A percentile compares a stretch with the other conserved stretches of the same genome.
phyloP scores from a whole-genome alignment of 2,888 invertebrate species.

The Platycheirus albimanus region DNA sequence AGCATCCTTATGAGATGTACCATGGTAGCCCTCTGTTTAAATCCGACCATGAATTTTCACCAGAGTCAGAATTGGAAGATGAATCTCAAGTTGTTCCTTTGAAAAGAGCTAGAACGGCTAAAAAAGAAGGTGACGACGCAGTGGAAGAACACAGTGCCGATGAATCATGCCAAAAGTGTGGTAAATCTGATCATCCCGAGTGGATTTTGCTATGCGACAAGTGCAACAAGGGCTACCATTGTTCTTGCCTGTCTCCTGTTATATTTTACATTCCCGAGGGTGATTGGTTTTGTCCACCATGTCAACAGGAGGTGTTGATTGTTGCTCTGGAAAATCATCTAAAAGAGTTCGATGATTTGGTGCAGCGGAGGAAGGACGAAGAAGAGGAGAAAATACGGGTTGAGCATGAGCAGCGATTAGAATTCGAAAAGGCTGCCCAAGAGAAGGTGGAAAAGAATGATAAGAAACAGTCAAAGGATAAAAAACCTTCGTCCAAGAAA shows the following conservation, averaged over 20 bases:
- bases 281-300: constrained; percentile 99
- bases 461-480: constrained; percentile 61
- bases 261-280: constrained; percentile 97
- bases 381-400: constrained; percentile 77
- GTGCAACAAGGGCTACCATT: constrained; percentile 99
- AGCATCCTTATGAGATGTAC: constrained; percentile 83
- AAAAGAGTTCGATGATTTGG: constrained; percentile 89
- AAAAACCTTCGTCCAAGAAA: constrained; percentile 37
- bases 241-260: constrained; percentile 95
- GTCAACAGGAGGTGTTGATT: constrained; percentile 93
- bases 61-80: constrained; percentile 92
- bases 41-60: constrained; percentile 96
- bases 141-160: constrained; percentile 78
- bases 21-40: constrained; percentile 85
- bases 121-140: constrained; percentile 87
- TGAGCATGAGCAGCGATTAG: constrained; percentile 76
- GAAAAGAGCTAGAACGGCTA: constrained; percentile 91
- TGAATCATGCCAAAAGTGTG: constrained; percentile 94
- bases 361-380: constrained; percentile 83
- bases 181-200: constrained; percentile 96
- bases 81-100: constrained; percentile 87
- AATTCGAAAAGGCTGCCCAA: constrained; percentile 81
- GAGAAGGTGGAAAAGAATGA: constrained; percentile 75
- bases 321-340: constrained; percentile 89
- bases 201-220: constrained; percentile 98